Base-by-base conservation (phyloP, 2,797 vertebrate genomes). In the Pseudochromis fuscus region DNA sequence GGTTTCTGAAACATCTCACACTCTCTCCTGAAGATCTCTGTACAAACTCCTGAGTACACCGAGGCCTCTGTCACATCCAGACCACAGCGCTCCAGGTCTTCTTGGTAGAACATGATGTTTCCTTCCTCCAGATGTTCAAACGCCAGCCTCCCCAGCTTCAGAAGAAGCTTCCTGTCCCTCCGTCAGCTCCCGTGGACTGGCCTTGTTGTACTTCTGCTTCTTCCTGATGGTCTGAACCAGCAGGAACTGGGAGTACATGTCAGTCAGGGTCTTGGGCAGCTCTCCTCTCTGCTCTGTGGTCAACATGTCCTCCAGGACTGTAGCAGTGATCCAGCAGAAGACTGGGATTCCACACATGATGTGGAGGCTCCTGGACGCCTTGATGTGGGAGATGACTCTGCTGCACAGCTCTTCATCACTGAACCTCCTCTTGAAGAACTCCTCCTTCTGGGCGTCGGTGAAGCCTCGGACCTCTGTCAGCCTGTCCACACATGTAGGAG, bases 141-240 rank as follows among this genome's bases (percentile, higher is more conserved):
- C 2, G 6, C 31, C 6, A 33, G 31, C 31, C 31, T 33, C 31
- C 31, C 31, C 31, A 33, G 31, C 31, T 33, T 33, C 31, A 33
- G 7, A 61, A 37, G 23, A 61, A 1, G 30, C 35, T 51, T 30
- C 27, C 28, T 51, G 49, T 51, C 49, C 49, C 27, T 51, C 27
- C 27, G 30, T 30, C 49, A 30, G 18, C 9, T 30, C 49, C 18
- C 30, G 18, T 51, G 27, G 23, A 51, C 0, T 51, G 11, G 27
- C 31, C 1, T 10, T 1, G 3, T 53, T 2, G 7, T 35, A 55
- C 31, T 55, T 55, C 0, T 53, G 0, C 33, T 19, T 55, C 51
- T 55, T 55, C 30, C 27, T 53, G 0, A 33, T 53, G 0, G 30
- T 53, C 0, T 53, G 51, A 0, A 0, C 28, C 30, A 53, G 0